A percentile compares a stretch with the other conserved stretches of the same genome.
Evolutionary conservation across 2,113 vertebrate species (phyloP).

Genomic region (Cynoglossus semilaevis): DNA sequence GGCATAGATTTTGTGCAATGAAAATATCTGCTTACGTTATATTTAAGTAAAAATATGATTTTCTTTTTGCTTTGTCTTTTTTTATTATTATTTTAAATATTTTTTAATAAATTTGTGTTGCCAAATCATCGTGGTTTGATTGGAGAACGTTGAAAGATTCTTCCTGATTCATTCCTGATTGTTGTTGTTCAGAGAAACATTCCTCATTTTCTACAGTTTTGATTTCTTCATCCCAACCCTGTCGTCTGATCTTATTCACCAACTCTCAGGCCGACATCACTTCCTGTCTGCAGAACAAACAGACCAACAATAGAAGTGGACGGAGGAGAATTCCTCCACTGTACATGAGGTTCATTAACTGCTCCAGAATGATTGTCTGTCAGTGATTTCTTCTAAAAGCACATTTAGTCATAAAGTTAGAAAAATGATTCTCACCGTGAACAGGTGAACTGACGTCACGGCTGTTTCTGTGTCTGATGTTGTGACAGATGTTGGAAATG

Average conservation of each 20-base stretch:
- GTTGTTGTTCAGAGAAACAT: too few relatives aligned
- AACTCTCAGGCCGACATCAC: conserved; percentile 22
- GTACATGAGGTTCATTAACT: too few relatives aligned
- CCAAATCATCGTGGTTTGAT: conserved; percentile 22
- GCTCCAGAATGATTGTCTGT: background rate
- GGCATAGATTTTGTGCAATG: conserved; percentile 14
- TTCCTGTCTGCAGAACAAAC: conserved; percentile 53
- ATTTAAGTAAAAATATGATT: conserved; percentile 43
- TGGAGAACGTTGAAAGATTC: conserved; percentile 15
- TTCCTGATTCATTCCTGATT: background rate
- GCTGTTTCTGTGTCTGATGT: background rate
- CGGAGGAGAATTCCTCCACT: conserved; percentile 7
- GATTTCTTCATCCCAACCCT: conserved; percentile 6
- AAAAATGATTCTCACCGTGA: too few relatives aligned
- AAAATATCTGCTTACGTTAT: conserved; percentile 37
- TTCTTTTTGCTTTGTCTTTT: background rate
- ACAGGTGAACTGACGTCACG: background rate
- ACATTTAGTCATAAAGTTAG: too few relatives aligned
- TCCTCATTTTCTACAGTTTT: conserved; percentile 45
- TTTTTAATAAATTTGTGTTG: conserved; percentile 4
- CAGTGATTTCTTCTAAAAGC: too few relatives aligned
- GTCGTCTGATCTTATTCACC: conserved; percentile 15
- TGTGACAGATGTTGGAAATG: conserved; percentile 2
- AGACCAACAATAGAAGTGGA: conserved; percentile 25
- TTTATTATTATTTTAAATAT: conserved; percentile 5